Base-by-base conservation (phyloP, 1,140 invertebrate genomes). In the Homalodisca vitripennis region DNA sequence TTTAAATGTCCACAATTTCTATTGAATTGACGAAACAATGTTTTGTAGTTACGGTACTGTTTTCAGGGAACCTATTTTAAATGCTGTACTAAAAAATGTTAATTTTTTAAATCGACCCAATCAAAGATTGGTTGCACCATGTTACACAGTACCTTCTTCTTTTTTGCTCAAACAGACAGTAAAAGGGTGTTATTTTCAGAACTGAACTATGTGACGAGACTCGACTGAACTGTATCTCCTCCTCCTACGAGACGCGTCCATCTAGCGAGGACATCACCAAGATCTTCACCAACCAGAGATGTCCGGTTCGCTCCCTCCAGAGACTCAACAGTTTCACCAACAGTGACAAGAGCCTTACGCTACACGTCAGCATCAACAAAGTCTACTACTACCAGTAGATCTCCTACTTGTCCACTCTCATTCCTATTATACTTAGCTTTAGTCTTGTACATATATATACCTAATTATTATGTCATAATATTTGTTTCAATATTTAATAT, bases 381-480 rank as follows among this genome's bases (percentile, higher is more conserved):
- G n/a, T 34, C 13, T 64, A 64, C 26, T 64, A 64, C 62, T 64
- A 64, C 26, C 62, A 64, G 29, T 64, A 64, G 27, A 31, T n/a
- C n/a, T 14, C 20, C n/a, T 17, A 32, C 27, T 20, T 20, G 13
- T 53, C 22, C 48, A 53, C 48, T 53, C 17, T 17, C 17, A 10
- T 53, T 53, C 48, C 29, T 62, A 62, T 62, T 62, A 26, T 10
- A 12, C 24, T 22, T 20, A 20, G 17, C 17, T 24, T 60, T 60
- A 60, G 2, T 24, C 26, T 46, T 51, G 48, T 51, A 17, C n/a
- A 20, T 51, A 20, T 51, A 51, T 51, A 57, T 65, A 22, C 13
- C 47, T n/a, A 48, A 64, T 27, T 63, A 57, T 71, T 71, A 41
- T 27, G 6, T 41, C 17, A 46, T 67, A 48, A 51, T 69, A 1